These are phyloP conservation scores for Takifugu bimaculatus DNA, from an alignment of 2,113 vertebrate species.

Conservation along the genomic window DNA sequence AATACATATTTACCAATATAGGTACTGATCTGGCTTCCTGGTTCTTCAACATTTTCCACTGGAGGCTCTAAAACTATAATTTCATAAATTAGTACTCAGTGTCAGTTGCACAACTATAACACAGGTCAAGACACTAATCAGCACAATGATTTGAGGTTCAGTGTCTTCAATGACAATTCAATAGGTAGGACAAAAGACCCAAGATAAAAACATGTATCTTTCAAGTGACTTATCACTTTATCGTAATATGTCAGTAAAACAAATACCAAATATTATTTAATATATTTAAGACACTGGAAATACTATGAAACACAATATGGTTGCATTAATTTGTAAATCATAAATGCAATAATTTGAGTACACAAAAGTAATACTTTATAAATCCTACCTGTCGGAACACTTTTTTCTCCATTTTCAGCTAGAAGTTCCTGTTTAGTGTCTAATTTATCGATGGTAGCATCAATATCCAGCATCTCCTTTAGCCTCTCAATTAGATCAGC, in stretches of 20 bases:
- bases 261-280: too few relatives aligned
- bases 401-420: background rate
- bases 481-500: slow-evolving; percentile 66
- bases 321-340: too few relatives aligned
- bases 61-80: slow-evolving; percentile 17
- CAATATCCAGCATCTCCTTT: slow-evolving; percentile 74
- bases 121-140: too few relatives aligned
- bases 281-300: slow-evolving; percentile 9
- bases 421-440: slow-evolving; percentile 50
- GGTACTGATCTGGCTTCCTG: slow-evolving; percentile 32
- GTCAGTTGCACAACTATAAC: too few relatives aligned
- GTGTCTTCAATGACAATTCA: too few relatives aligned
- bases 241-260: too few relatives aligned
- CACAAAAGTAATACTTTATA: background rate
- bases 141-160: too few relatives aligned
- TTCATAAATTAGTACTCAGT: too few relatives aligned
- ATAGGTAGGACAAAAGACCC: too few relatives aligned
- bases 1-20: slow-evolving; percentile 37
- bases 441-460: slow-evolving; percentile 51
- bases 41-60: background rate
- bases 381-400: background rate
- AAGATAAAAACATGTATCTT: too few relatives aligned
- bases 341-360: too few relatives aligned
- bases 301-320: background rate
- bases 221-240: too few relatives aligned